Evolutionary conservation across 2,797 vertebrate genomes (phyloP).

Genomic region (Paramormyrops hopkinsi): DNA sequence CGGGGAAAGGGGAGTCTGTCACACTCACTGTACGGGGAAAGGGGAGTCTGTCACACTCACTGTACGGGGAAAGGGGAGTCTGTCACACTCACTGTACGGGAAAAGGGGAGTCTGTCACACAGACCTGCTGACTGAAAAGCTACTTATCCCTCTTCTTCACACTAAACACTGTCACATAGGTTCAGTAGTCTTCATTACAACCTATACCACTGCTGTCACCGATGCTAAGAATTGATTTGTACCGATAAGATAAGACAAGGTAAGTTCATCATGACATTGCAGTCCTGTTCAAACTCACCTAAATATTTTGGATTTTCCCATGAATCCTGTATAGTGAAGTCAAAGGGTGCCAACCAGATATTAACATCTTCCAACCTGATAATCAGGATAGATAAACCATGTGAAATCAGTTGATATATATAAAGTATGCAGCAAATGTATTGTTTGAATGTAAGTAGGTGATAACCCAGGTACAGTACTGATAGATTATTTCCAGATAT

Average conservation of each 20-base stretch:
- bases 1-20: background rate
- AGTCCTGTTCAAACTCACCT: constrained; percentile 56
- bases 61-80: too few relatives aligned
- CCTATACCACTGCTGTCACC: background rate
- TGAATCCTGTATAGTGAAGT: constrained; percentile 80
- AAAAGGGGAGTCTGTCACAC: background rate
- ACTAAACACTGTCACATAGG: background rate
- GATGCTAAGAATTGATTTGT: background rate
- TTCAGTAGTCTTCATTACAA: background rate
- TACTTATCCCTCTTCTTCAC: background rate
- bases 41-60: too few relatives aligned
- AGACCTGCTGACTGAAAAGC: background rate
- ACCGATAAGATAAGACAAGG: background rate
- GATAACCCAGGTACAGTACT: background rate
- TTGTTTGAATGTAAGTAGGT: background rate
- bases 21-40: background rate
- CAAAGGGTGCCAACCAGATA: constrained; percentile 74
- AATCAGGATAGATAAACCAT: background rate
- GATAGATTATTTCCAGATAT: background rate
- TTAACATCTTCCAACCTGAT: constrained; percentile 74
- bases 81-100: background rate
- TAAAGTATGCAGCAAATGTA: background rate
- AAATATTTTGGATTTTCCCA: constrained; percentile 80
- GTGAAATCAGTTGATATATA: constrained; percentile 11
- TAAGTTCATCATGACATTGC: background rate